A percentile compares a stretch with the other conserved stretches of the same genome.
Conservation (phyloP, 2,888 invertebrate species). For the Agrotis clavis region DNA sequence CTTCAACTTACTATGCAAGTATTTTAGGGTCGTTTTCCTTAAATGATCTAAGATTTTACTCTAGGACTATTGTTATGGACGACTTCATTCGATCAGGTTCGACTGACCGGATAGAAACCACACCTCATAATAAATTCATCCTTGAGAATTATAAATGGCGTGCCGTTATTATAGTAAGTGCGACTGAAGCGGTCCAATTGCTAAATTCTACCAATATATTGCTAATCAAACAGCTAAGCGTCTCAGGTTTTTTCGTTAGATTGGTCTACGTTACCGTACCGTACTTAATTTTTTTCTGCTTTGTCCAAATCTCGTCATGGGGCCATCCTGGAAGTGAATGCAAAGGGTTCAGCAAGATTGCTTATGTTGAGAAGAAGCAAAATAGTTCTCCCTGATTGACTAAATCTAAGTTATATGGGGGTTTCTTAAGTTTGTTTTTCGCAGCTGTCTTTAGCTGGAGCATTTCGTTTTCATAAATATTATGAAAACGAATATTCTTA, state of each 20-base stretch:
- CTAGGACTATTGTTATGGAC: neutral
- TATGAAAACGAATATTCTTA: too few species aligned
- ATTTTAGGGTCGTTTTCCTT: neutral
- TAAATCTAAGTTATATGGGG: too few species aligned
- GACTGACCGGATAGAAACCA: constrained; percentile 3
- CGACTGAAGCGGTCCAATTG: neutral
- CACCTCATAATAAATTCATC: constrained; percentile 22
- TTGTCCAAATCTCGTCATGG: neutral
- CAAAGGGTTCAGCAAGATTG: neutral
- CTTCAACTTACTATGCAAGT: too few species aligned
- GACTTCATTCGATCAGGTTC: neutral
- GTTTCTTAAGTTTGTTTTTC: too few species aligned
- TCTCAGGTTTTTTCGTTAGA: neutral
- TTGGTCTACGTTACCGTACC: neutral
- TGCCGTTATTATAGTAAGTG: neutral
- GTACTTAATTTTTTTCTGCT: neutral
- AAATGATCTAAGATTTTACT: too few species aligned
- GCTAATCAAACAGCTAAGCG: neutral
- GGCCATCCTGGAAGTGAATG: constrained; percentile 7
- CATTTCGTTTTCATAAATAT: too few species aligned
- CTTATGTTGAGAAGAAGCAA: neutral
- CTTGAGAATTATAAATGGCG: constrained; percentile 11
- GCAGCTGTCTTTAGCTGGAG: too few species aligned
- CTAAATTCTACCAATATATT: neutral
- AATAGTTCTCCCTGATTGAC: neutral